Conservation (phyloP, 1,140 invertebrate species). For the Bombus cullumanus region DNA sequence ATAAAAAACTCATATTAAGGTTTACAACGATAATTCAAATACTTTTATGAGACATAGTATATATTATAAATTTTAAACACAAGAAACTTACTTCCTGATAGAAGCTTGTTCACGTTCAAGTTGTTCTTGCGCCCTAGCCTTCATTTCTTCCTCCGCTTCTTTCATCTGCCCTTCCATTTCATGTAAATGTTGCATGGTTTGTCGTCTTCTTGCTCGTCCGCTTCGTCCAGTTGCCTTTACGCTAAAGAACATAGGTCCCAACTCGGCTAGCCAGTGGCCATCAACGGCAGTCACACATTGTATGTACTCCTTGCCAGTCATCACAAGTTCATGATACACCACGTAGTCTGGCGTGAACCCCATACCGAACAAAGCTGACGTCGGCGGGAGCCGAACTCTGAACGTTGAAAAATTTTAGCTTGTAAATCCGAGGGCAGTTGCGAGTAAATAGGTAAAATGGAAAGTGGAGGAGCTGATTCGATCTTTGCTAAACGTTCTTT, state of each 20-base stretch:
- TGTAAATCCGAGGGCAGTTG: conserved; percentile 99
- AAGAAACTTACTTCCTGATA: too few relatives aligned
- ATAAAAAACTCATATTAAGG: too few relatives aligned
- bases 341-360: conserved; percentile 99
- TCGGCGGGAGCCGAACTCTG: too few relatives aligned
- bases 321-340: conserved; percentile 98
- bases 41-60: too few relatives aligned
- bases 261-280: conserved; percentile 98
- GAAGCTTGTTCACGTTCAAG: conserved; percentile 88
- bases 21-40: too few relatives aligned
- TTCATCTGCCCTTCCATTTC: conserved; percentile 99
- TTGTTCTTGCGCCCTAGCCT: conserved; percentile 88
- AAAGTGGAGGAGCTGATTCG: conserved; percentile 96
- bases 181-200: conserved; percentile 93
- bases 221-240: conserved; percentile 94
- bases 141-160: conserved; percentile 93
- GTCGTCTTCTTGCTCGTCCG: conserved; percentile 90
- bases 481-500: conserved; percentile 95
- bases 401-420: conserved; percentile 99
- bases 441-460: conserved; percentile 99
- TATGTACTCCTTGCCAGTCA: conserved; percentile 99
- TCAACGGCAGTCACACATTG: conserved; percentile 99
- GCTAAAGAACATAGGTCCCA: conserved; percentile 99
- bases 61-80: too few relatives aligned
- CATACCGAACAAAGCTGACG: conserved; percentile 98